Evolutionary conservation across 2,888 invertebrate species (phyloP), one percentile per base, ranked within the genome.

Genomic region (Mesoligia furuncula): DNA sequence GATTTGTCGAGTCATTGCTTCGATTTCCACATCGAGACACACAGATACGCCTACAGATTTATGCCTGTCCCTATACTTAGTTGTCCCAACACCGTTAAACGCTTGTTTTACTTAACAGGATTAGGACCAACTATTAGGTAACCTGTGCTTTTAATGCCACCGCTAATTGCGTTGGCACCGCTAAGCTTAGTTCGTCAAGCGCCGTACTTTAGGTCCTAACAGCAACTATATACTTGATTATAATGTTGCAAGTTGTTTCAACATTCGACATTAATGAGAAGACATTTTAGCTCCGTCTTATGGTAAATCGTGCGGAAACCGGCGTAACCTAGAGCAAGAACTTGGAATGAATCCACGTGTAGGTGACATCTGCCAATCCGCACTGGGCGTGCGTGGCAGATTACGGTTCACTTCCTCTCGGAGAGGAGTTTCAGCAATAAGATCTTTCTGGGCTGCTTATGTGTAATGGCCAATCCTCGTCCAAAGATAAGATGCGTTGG

Each of bases 91-190:
- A 69, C 64, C 15, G 45, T 80, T 57, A 20, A 61, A 67, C 48
- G 59, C 64, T 68, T 72, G 81, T 74, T 85, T 74, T 71, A 48
- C 51, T 57, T 39, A 75, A 75, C 31, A 65, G 54, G 51, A 82
- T 81, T 68, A 75, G 64, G 45, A 45, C 45, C 64, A 66, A 64
- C n/a, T 73, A 65, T 69, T 65, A 64, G 57, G 68, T 68, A 68
- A 64, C 80, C 84, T 64, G 42, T 51, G 51, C 57, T 69, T 62
- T 62, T 74, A 81, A 64, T 69, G 48, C 11, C 9, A 48, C 45
- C 57, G 42, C 65, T 81, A 85, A 81, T 82, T 75, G 51, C 36
- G 24, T 75, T 74, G 54, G 45, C 31, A 72, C 27, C 76, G 36
- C 45, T 72, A 61, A 72, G 54, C 54, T 65, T 61, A 67, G 75